These are phyloP conservation scores for Cheilosia vernalis DNA, from an alignment of 2,888 invertebrate genomes.

Conservation along the genomic window DNA sequence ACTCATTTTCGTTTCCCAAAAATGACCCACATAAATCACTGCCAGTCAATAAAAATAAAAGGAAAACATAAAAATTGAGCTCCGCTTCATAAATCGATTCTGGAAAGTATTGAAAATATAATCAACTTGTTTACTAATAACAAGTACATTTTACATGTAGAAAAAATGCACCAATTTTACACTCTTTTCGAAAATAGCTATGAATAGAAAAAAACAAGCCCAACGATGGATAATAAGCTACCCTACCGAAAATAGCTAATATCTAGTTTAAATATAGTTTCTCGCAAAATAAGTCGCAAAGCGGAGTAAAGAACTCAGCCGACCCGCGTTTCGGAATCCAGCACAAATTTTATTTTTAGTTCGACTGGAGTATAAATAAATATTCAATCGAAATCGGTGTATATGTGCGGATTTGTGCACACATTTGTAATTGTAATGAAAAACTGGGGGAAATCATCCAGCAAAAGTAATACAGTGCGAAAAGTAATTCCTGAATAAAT, in stretches of 20 bases:
- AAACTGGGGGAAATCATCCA: slow-evolving; percentile 14
- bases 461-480: slow-evolving; percentile 46
- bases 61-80: slow-evolving; percentile 29
- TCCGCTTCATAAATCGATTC: slow-evolving; percentile 39
- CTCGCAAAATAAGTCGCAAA: slow-evolving; percentile 38
- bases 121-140: slow-evolving; percentile 38
- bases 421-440: slow-evolving; percentile 55
- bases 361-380: slow-evolving; percentile 61
- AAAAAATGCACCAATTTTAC: slow-evolving; percentile 20
- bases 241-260: slow-evolving; percentile 50
- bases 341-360: slow-evolving; percentile 61
- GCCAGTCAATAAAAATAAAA: slow-evolving; percentile 54
- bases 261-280: slow-evolving; percentile 57
- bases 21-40: slow-evolving; percentile 64
- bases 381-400: slow-evolving; percentile 48
- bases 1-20: slow-evolving; percentile 40
- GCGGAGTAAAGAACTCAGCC: slow-evolving; percentile 34
- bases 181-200: slow-evolving; percentile 57
- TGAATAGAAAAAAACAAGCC: slow-evolving; percentile 57
- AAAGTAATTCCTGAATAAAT: slow-evolving; percentile 69
- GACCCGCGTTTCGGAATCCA: slow-evolving; percentile 42
- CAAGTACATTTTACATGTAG: neutral
- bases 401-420: slow-evolving; percentile 52
- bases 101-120: slow-evolving; percentile 53
- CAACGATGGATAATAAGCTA: slow-evolving; percentile 33